Percentiles rank a stretch among this genome's conserved stretches.
Evolutionary conservation across 2,888 invertebrate genomes (phyloP).

Genomic region (Isotomurus palustris): DNA sequence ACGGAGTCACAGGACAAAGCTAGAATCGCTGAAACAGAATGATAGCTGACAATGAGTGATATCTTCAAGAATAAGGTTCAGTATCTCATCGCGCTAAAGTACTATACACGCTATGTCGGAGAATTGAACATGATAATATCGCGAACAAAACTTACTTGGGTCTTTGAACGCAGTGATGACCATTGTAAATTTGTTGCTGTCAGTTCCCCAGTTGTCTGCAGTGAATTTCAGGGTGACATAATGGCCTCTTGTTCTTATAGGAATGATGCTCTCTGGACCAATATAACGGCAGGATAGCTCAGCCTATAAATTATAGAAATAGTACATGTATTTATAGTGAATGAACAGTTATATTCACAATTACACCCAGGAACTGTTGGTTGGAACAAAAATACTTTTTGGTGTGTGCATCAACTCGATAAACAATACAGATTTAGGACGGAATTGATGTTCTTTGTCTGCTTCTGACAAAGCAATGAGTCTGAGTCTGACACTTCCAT

Average conservation of each 20-base stretch:
- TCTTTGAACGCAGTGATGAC: slow-evolving; percentile 92
- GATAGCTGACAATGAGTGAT: too few relatives aligned
- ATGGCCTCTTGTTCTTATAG: slow-evolving; percentile 85
- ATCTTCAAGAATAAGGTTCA: too few relatives aligned
- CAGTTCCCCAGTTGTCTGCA: slow-evolving; percentile 84
- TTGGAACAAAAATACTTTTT: too few relatives aligned
- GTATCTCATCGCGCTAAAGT: too few relatives aligned
- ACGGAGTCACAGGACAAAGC: too few relatives aligned
- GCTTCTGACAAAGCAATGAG: background rate
- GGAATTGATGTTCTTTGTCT: background rate
- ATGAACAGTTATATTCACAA: too few relatives aligned
- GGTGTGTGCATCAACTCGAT: background rate
- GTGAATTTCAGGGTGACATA: slow-evolving; percentile 90
- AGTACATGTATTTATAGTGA: too few relatives aligned
- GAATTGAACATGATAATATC: too few relatives aligned
- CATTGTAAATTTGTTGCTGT: slow-evolving; percentile 84
- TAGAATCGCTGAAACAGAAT: too few relatives aligned
- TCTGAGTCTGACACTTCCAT: slow-evolving; percentile 6
- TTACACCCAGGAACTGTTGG: too few relatives aligned
- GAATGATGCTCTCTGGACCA: slow-evolving; percentile 72
- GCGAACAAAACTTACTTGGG: slow-evolving; percentile 81
- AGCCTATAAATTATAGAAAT: slow-evolving; percentile 60
- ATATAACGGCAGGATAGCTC: slow-evolving; percentile 74
- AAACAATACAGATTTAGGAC: background rate
- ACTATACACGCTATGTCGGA: too few relatives aligned